Percentiles rank a stretch among this genome's conserved stretches.
Conservation (phyloP, 1,140 invertebrate genomes). For the Sinonovacula constricta region DNA sequence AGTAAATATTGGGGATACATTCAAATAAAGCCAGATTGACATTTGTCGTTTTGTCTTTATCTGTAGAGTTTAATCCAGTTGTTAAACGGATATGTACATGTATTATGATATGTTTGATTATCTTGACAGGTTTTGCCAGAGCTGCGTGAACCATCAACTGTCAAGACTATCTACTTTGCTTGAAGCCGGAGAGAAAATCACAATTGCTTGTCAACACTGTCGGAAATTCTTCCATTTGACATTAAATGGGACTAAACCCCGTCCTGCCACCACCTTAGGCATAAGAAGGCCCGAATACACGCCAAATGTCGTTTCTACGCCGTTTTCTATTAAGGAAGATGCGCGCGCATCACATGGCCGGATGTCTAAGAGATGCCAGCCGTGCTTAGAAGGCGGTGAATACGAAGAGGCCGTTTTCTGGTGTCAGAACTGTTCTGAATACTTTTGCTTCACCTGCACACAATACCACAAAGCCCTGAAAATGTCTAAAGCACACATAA, state of each 20-base stretch:
- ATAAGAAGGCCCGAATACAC: neutral
- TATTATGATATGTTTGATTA: too few relatives aligned
- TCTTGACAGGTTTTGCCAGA: slow-evolving; percentile 30
- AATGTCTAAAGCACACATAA: slow-evolving; percentile 29
- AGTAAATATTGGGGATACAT: too few relatives aligned
- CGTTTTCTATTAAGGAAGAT: too few relatives aligned
- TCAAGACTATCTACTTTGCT: slow-evolving; percentile 9
- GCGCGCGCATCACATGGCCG: neutral
- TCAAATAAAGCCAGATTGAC: too few relatives aligned
- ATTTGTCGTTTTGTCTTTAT: too few relatives aligned
- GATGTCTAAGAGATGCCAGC: slow-evolving; percentile 29
- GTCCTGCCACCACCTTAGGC: slow-evolving; percentile 4
- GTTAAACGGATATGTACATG: too few relatives aligned
- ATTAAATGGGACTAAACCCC: too few relatives aligned
- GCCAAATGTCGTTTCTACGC: neutral
- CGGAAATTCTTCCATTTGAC: slow-evolving; percentile 31
- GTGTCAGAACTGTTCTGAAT: slow-evolving; percentile 43
- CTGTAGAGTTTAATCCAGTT: too few relatives aligned
- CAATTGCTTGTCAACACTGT: slow-evolving; percentile 39
- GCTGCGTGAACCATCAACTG: slow-evolving; percentile 26
- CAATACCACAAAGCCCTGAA: slow-evolving; percentile 29
- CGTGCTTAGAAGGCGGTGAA: slow-evolving; percentile 30
- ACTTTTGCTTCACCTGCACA: slow-evolving; percentile 20
- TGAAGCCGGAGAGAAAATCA: neutral
- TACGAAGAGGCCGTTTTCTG: slow-evolving; percentile 33